Percentiles rank a stretch among this genome's conserved stretches.
phyloP scores from a whole-genome alignment of 1,140 invertebrate genomes.

The Anastatus disparis region DNA sequence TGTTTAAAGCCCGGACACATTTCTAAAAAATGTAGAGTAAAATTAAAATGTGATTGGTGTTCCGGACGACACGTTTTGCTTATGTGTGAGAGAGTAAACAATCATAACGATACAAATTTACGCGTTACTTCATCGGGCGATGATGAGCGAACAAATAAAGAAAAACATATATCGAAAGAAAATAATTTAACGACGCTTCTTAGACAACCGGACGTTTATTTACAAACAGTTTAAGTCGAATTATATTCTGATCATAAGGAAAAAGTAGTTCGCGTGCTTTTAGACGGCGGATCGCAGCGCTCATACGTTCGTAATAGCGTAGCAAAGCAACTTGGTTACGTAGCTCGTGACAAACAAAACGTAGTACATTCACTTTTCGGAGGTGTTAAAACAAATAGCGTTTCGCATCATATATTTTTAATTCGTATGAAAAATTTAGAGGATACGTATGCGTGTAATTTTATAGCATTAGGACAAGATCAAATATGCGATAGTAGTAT shows the following conservation, averaged over 20 bases:
- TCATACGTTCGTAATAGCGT: conserved; percentile 44
- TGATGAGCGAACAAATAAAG: too few species aligned
- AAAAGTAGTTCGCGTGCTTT: conserved; percentile 35
- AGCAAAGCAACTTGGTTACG: conserved; percentile 37
- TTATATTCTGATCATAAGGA: conserved; percentile 38
- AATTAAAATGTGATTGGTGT: conserved; percentile 28
- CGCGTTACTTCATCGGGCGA: too few species aligned
- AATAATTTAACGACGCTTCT: conserved; percentile 43
- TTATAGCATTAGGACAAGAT: too few species aligned
- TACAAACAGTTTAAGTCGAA: conserved; percentile 31
- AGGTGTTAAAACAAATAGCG: conserved; percentile 7
- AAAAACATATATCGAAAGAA: too few species aligned
- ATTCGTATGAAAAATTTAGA: conserved; percentile 37
- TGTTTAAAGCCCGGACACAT: conserved; percentile 26
- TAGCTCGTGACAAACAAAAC: too few species aligned
- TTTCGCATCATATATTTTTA: conserved; percentile 38
- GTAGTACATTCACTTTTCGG: too few species aligned
- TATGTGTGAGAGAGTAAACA: too few species aligned
- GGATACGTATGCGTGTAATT: too few species aligned
- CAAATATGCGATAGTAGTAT: conserved; percentile 25
- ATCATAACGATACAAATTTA: too few species aligned
- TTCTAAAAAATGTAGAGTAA: conserved; percentile 16
- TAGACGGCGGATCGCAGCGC: too few species aligned
- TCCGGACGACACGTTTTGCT: too few species aligned
- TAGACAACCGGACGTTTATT: too few species aligned